These are phyloP conservation scores for Holocentrus rufus DNA, from an alignment of 2,797 vertebrate genomes.

Conservation along the genomic window DNA sequence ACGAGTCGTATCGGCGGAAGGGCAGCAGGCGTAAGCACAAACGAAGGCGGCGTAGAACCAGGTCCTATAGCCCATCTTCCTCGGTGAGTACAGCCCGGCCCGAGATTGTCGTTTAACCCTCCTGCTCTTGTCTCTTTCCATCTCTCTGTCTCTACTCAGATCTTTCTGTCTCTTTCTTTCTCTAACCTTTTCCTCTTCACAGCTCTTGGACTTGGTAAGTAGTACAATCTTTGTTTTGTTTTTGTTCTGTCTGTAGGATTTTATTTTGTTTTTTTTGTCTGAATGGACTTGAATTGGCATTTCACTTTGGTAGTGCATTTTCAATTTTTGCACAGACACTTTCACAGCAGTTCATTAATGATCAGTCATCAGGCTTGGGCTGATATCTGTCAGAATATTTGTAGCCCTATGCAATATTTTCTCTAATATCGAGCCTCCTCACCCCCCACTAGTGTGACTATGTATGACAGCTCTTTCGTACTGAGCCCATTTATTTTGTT, in stretches of 20 bases:
- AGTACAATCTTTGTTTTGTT: slow-evolving; percentile 84
- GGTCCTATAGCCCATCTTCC: slow-evolving; percentile 97
- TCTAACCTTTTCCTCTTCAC: slow-evolving; percentile 78
- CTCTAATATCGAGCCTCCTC: too few species aligned
- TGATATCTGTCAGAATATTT: too few species aligned
- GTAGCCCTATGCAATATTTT: too few species aligned
- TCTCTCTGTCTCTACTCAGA: slow-evolving; percentile 71
- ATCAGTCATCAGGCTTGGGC: slow-evolving; percentile 4
- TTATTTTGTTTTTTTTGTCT: slow-evolving; percentile 47
- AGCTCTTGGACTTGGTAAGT: slow-evolving; percentile 87
- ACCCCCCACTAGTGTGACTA: too few species aligned
- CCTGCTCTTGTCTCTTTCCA: slow-evolving; percentile 66
- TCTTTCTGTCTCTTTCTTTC: slow-evolving; percentile 74
- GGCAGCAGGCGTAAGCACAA: slow-evolving; percentile 98
- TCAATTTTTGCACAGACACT: slow-evolving; percentile 57
- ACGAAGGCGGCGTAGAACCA: slow-evolving; percentile 95
- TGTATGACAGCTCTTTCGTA: too few species aligned
- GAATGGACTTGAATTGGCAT: slow-evolving; percentile 47
- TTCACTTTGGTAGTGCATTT: slow-evolving; percentile 72
- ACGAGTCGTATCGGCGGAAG: slow-evolving; percentile 85
- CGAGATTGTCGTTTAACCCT: slow-evolving; percentile 74
- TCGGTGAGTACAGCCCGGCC: slow-evolving; percentile 94
- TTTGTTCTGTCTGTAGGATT: slow-evolving; percentile 64
- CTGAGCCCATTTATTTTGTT: too few species aligned
- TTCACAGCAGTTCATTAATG: not conserved